These are phyloP conservation scores for Caenorhabditis wallacei DNA, from an alignment of 2,888 invertebrate genomes.

Conservation along the genomic window DNA sequence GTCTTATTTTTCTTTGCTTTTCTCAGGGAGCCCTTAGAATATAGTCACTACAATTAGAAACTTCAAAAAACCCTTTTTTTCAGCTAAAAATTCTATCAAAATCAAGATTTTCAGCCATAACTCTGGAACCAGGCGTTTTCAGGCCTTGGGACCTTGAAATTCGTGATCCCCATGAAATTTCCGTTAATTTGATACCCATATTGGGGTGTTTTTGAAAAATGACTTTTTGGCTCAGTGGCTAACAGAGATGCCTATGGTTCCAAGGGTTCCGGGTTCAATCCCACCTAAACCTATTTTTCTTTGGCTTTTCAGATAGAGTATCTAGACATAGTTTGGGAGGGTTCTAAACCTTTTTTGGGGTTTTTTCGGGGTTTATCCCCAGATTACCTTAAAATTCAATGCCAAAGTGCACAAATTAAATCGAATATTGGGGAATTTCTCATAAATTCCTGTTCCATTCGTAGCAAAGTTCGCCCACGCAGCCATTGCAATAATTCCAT, in stretches of 20 bases:
- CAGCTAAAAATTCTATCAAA: too few species aligned
- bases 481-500: constrained; percentile 92
- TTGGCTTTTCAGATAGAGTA: neutral
- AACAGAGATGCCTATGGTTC: neutral
- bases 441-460: constrained; percentile 85
- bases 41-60: too few species aligned
- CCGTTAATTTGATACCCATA: neutral
- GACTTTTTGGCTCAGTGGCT: neutral
- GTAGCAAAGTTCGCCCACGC: constrained; percentile 90
- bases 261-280: neutral
- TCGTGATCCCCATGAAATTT: neutral
- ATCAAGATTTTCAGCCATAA: neutral
- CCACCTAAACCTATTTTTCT: neutral
- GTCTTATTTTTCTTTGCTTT: neutral
- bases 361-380: too few species aligned
- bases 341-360: neutral
- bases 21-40: too few species aligned
- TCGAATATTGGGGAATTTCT: constrained; percentile 68
- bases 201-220: neutral
- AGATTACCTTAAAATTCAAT: constrained; percentile 52
- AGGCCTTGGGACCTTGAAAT: neutral
- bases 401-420: constrained; percentile 69
- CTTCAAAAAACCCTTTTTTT: too few species aligned
- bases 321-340: neutral
- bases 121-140: neutral